Percentiles rank a stretch among this genome's conserved stretches.
phyloP scores from a whole-genome alignment of 2,888 invertebrate genomes.

The Brachyptera risi region DNA sequence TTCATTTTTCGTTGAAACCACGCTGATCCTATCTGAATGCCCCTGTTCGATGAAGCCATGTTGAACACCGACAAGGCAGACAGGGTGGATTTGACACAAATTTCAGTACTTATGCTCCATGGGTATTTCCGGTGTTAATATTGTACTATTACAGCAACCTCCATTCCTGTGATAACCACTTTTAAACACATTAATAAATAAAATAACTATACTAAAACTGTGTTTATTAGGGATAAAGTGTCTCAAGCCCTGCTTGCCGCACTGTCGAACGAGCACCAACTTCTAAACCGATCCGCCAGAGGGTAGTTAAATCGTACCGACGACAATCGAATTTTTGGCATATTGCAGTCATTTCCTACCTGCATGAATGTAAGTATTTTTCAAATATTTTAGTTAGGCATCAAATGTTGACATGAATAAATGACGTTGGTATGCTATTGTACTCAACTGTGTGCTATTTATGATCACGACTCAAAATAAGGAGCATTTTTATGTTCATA shows the following conservation, averaged over 20 bases:
- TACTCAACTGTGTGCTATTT: no score
- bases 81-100: conserved; percentile 14
- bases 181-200: conserved; percentile 17
- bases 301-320: conserved; percentile 28
- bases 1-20: conserved; percentile 98
- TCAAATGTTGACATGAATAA: no score
- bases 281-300: conserved; percentile 28
- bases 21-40: conserved; percentile 92
- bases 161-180: conserved; percentile 20
- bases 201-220: conserved; percentile 25
- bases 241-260: conserved; percentile 26
- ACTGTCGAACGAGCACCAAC: conserved; percentile 29
- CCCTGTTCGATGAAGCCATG: conserved; percentile 83
- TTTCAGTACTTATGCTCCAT: conserved; percentile 25
- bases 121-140: conserved; percentile 21
- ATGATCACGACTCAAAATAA: no score
- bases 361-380: not conserved
- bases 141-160: conserved; percentile 1
- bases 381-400: not conserved
- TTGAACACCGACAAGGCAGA: conserved; percentile 41
- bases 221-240: conserved; percentile 21
- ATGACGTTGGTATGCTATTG: no score
- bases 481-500: no score
- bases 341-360: conserved; percentile 20
- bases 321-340: conserved; percentile 28